These are phyloP conservation scores for Athripsodes cinereus DNA, from an alignment of 2,888 invertebrate species.

Conservation along the genomic window DNA sequence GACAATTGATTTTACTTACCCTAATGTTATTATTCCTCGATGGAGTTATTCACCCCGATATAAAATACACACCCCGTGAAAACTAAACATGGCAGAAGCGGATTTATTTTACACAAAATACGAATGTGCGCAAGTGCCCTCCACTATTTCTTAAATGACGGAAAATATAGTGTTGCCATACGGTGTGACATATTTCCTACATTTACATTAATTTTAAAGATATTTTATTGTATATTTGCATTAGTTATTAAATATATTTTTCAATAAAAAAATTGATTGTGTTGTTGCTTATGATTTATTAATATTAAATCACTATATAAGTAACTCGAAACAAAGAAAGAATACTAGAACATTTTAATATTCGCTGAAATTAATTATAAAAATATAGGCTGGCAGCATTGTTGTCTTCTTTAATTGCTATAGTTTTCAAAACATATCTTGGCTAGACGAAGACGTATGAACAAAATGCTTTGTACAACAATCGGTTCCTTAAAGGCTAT, in stretches of 20 bases:
- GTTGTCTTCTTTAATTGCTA: neutral
- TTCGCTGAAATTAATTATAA: too few relatives aligned
- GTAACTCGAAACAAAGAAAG: too few relatives aligned
- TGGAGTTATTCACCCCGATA: slow-evolving; percentile 36
- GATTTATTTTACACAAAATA: slow-evolving; percentile 31
- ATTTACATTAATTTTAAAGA: too few relatives aligned
- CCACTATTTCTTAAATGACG: slow-evolving; percentile 34
- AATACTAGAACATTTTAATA: too few relatives aligned
- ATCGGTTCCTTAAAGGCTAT: neutral
- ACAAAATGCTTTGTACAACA: neutral
- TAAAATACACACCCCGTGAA: slow-evolving; percentile 60
- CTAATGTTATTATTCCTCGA: slow-evolving; percentile 44
- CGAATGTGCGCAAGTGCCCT: slow-evolving; percentile 50
- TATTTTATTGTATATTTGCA: too few relatives aligned
- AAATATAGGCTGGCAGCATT: too few relatives aligned
- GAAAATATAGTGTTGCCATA: neutral
- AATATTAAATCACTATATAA: too few relatives aligned
- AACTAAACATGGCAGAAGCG: slow-evolving; percentile 72
- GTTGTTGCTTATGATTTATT: too few relatives aligned
- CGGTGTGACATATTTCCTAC: neutral
- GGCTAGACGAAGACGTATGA: neutral
- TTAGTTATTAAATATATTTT: too few relatives aligned
- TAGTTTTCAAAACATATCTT: slow-evolving; percentile 16
- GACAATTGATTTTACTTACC: slow-evolving; percentile 32
- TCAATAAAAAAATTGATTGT: too few relatives aligned